A percentile compares a stretch with the other conserved stretches of the same genome.
These are phyloP conservation scores for Gambusia holbrooki DNA, from an alignment of 2,113 vertebrate species.

Conservation along the genomic window DNA sequence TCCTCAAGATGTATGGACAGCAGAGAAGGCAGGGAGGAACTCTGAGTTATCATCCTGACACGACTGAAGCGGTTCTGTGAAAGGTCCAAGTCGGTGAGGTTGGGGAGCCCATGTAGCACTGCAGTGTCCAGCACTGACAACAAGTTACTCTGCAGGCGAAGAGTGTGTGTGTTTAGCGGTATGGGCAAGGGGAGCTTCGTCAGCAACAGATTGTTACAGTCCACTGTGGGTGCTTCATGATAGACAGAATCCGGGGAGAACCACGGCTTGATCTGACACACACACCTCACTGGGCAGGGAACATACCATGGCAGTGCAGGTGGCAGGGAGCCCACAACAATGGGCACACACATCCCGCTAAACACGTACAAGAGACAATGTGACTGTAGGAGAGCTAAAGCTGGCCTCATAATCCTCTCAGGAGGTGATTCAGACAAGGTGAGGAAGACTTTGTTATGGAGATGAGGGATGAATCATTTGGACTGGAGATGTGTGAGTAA, in stretches of 20 bases:
- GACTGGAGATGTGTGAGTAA: conserved; percentile 22
- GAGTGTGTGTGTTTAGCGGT: conserved; percentile 86
- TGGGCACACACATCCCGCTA: conserved; percentile 57
- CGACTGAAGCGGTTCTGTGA: conserved; percentile 90
- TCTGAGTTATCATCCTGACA: conserved; percentile 73
- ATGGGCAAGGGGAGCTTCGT: conserved; percentile 80
- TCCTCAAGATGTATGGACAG: conserved; percentile 92
- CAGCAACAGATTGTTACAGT: conserved; percentile 90
- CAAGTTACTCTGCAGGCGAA: conserved; percentile 91
- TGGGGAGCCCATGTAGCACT: conserved; percentile 81
- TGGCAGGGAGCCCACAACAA: conserved; percentile 70
- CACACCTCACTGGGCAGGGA: conserved; percentile 83
- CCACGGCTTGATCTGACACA: conserved; percentile 94
- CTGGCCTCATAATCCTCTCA: conserved; percentile 70
- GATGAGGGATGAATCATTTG: conserved; percentile 44
- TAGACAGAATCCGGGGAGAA: conserved; percentile 90
- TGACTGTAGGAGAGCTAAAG: conserved; percentile 65
- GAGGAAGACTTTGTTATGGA: conserved; percentile 36
- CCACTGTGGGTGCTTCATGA: conserved; percentile 89
- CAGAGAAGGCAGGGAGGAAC: conserved; percentile 81
- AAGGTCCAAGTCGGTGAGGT: conserved; percentile 91
- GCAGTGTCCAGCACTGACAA: conserved; percentile 81
- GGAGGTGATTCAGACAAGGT: conserved; percentile 43
- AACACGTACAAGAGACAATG: conserved; percentile 80
- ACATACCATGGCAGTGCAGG: conserved; percentile 89